Evolutionary conservation across 1,140 invertebrate genomes (phyloP), one percentile per base, ranked within the genome.

Genomic region (Eupristina koningsbergeri): DNA sequence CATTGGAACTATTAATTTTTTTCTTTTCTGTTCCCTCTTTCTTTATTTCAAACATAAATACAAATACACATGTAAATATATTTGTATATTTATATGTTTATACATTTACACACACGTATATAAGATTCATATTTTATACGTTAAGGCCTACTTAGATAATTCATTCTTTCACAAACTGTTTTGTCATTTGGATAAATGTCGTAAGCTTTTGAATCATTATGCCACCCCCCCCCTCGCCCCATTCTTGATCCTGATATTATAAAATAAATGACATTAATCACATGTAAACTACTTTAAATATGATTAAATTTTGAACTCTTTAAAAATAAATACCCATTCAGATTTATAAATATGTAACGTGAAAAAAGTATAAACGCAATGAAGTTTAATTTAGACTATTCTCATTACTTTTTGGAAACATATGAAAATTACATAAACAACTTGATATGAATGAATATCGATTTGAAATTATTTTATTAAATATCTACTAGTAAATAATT

Each of bases 1-100:
- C 79, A 73, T 81, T 41, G 47, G 67, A 73, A 73, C 79, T 81
- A 81, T 81, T 73, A 81, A 81, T 81, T 81, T 81, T n/a, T 58
- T 81, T 73, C 34, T 41, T 3, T 58, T 31, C 26, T 45, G 31
- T 19, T 39, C 75, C 47, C 80, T 82, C 84, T 79, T 82, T 78
- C 81, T 83, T 61, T 80, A 73, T 80, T 29, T 17, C n/a, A 75
- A 78, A 31, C 47, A 22, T 8, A 31, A 19, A 29, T 31, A 13
- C n/a, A 29, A 61, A n/a, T 50, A 47, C 11, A 45, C 5, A 11
- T 11, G 41, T 41, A 6, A 26, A n/a, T 19, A 26, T 8, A 5
- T 5, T 7, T 13, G 67, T 36, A 17, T 3, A 26, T 19, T 0
- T 36, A 6, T 22, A 39, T 19, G 31, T 13, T 39, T 39, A 39